Evolutionary conservation across 2,797 vertebrate genomes (phyloP).

Genomic region (Thaleichthys pacificus): DNA sequence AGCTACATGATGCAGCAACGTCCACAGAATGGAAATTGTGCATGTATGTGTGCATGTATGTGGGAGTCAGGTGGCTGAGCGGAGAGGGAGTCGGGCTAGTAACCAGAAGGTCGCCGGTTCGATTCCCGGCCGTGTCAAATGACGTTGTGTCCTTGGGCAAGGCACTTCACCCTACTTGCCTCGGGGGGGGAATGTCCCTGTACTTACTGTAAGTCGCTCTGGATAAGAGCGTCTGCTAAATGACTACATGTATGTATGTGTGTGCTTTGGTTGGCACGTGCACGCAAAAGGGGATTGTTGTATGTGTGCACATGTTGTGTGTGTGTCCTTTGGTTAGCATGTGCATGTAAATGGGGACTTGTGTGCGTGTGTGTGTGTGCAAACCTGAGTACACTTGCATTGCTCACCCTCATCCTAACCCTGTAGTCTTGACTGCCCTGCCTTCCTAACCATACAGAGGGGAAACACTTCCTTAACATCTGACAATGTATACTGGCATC

Average conservation of each 20-base stretch:
- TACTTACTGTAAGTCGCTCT: no score
- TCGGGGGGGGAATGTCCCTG: no score
- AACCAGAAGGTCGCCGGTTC: no score
- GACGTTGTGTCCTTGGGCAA: no score
- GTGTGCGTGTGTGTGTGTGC: conserved; percentile 19
- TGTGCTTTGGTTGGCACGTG: background rate
- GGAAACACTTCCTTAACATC: conserved; percentile 47
- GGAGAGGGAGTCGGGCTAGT: no score
- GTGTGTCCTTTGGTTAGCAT: no score
- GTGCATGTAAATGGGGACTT: background rate
- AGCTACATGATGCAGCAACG: no score
- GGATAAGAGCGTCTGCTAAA: no score
- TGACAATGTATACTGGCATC: conserved; percentile 13
- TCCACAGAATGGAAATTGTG: background rate
- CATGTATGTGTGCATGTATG: background rate
- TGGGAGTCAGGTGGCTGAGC: no score
- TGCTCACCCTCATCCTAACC: conserved; percentile 41
- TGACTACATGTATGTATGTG: no score
- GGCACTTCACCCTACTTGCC: no score
- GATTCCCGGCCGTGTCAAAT: no score
- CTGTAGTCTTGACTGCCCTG: conserved; percentile 40
- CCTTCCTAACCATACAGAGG: conserved; percentile 38
- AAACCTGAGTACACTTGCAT: conserved; percentile 56
- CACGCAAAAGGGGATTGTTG: background rate
- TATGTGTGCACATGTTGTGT: background rate